phyloP scores from a whole-genome alignment of 2,113 vertebrate genomes.

The Aplodontia rufa region DNA sequence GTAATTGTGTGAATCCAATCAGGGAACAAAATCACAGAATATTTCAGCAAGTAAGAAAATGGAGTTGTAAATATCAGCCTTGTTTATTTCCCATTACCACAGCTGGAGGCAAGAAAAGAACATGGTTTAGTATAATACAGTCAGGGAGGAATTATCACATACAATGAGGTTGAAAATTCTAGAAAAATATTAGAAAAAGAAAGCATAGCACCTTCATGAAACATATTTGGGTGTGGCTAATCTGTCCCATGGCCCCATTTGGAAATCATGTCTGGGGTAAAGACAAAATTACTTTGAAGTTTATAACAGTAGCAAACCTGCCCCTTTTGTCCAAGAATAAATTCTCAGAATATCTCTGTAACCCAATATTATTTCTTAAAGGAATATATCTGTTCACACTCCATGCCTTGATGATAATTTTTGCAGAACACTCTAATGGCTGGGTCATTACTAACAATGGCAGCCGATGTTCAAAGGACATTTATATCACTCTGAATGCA shows the following conservation, averaged over 20 bases:
- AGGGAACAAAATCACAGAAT: constrained; percentile 83
- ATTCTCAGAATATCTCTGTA: constrained; percentile 33
- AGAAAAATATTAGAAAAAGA: constrained; percentile 60
- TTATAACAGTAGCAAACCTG: constrained; percentile 4
- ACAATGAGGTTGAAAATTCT: constrained; percentile 64
- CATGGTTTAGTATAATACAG: constrained; percentile 58
- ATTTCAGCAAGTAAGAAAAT: constrained; percentile 83
- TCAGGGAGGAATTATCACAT: constrained; percentile 64
- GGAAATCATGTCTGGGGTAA: constrained; percentile 13
- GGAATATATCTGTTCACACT: neutral
- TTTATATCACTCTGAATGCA: neutral
- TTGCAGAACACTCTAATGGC: neutral
- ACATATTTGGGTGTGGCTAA: constrained; percentile 15
- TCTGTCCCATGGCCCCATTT: neutral
- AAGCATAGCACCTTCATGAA: neutral
- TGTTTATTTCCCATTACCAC: constrained; percentile 78
- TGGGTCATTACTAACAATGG: neutral
- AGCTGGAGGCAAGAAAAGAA: constrained; percentile 74
- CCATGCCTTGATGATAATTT: neutral
- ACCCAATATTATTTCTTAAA: constrained; percentile 27
- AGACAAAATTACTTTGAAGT: constrained; percentile 45
- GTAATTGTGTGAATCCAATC: constrained; percentile 87
- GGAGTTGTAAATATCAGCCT: constrained; percentile 79
- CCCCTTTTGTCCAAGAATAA: neutral
- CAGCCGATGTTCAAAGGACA: neutral